These are phyloP conservation scores for Frieseomelitta varia DNA, from an alignment of 1,140 invertebrate species.

Conservation along the genomic window DNA sequence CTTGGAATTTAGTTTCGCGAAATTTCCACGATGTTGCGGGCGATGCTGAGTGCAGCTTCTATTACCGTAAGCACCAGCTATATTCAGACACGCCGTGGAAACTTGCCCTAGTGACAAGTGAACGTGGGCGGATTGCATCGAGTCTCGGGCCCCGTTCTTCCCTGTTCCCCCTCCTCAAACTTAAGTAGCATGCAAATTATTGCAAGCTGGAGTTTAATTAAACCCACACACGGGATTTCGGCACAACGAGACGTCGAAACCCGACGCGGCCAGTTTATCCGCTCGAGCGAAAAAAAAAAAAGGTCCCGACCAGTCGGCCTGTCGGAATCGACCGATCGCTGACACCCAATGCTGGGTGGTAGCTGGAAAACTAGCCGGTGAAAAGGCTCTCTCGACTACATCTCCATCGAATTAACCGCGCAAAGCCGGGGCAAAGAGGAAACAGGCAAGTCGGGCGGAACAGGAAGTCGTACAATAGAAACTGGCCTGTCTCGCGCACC, in stretches of 20 bases:
- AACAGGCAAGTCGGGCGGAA: constrained; percentile 4
- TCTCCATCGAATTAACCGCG: constrained; percentile 33
- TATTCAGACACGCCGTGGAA: constrained; percentile 1
- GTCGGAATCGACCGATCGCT: neutral
- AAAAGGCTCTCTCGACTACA: constrained; percentile 6
- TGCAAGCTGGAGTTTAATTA: neutral
- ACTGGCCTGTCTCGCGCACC: constrained; percentile 35
- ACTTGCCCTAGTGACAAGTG: neutral
- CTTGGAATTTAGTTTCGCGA: constrained; percentile 11
- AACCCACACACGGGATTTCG: neutral
- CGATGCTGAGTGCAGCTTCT: neutral
- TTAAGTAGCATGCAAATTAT: constrained; percentile 16
- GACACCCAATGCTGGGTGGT: too few relatives aligned
- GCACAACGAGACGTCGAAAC: neutral
- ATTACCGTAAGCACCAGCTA: neutral
- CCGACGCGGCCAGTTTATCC: neutral
- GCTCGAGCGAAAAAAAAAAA: neutral
- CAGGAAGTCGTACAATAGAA: constrained; percentile 44
- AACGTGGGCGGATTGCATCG: neutral
- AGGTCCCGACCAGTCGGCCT: too few relatives aligned
- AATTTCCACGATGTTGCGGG: constrained; percentile 7
- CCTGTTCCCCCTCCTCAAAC: too few relatives aligned
- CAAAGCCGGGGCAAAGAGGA: neutral
- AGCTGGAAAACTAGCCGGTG: neutral
- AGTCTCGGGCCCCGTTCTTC: too few relatives aligned